Evolutionary conservation across 2,113 vertebrate species (phyloP).

Genomic region (Ammospiza nelsoni): DNA sequence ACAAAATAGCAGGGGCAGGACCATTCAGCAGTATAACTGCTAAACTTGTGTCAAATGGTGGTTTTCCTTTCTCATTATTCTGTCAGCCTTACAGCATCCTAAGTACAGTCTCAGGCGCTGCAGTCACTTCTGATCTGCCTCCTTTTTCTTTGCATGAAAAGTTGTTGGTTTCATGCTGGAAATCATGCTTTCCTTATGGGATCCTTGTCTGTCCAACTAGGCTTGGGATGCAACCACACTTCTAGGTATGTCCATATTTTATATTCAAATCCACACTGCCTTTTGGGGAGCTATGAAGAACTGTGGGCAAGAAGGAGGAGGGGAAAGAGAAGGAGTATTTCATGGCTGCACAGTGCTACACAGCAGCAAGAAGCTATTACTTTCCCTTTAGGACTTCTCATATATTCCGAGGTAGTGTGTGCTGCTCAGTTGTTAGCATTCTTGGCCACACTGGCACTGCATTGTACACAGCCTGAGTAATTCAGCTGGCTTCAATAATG

Average conservation of each 20-base stretch:
- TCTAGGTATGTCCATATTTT: not conserved
- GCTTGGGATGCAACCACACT: not conserved
- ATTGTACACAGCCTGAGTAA: slow-evolving; percentile 56
- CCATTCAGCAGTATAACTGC: not conserved
- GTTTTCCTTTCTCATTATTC: slow-evolving; percentile 27
- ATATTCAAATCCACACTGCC: not conserved
- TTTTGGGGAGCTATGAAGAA: not conserved
- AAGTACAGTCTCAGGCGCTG: not conserved
- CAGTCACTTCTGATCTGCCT: not conserved
- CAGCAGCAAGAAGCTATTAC: not conserved
- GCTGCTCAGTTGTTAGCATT: slow-evolving; percentile 31
- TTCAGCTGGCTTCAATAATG: slow-evolving; percentile 53
- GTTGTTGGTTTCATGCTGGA: slow-evolving; percentile 14
- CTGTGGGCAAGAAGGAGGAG: not conserved
- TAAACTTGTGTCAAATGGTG: slow-evolving; percentile 1
- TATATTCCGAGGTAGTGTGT: not conserved
- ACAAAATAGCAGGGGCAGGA: not conserved
- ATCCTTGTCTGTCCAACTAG: not conserved
- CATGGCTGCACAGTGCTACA: not conserved
- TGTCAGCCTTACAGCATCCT: slow-evolving; percentile 10
- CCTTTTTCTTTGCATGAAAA: not conserved
- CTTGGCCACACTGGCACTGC: slow-evolving; percentile 23
- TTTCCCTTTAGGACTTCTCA: slow-evolving; percentile 51
- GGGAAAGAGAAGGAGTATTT: not conserved
- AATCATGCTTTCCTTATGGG: not conserved